Conservation (phyloP, 2,888 invertebrate genomes). For the Hanleya hanleyi region DNA sequence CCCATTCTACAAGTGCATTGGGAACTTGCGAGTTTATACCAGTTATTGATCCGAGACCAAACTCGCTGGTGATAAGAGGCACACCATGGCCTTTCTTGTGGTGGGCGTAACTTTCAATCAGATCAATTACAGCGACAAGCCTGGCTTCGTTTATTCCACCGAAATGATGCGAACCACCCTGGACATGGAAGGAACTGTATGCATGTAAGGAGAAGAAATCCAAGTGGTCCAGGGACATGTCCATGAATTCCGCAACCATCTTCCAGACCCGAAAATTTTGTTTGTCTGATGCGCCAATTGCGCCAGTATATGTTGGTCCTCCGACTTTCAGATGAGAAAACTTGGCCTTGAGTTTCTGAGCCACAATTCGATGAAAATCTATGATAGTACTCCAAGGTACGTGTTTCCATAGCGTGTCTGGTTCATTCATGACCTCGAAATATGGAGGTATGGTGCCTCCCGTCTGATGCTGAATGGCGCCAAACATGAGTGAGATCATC, state of each 20-base stretch:
- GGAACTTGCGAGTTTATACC: not conserved
- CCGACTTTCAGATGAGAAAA: constrained; percentile 13
- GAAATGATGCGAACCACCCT: not conserved
- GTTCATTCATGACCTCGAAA: constrained; percentile 22
- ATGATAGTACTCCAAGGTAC: constrained; percentile 1
- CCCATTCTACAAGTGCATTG: constrained; percentile 2
- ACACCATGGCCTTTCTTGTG: constrained; percentile 8
- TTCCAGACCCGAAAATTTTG: not conserved
- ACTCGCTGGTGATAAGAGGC: constrained; percentile 15
- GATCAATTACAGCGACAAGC: constrained; percentile 11
- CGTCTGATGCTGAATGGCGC: not conserved
- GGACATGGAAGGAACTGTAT: constrained; percentile 2
- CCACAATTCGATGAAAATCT: constrained; percentile 4
- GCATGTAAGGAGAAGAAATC: constrained; percentile 16
- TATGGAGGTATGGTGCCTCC: constrained; percentile 1
- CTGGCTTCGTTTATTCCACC: constrained; percentile 14
- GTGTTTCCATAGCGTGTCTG: constrained; percentile 11
- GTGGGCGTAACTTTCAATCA: constrained; percentile 11
- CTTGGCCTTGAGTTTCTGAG: constrained; percentile 10
- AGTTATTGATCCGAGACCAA: not conserved
- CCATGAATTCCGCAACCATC: not conserved
- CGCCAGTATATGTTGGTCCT: constrained; percentile 7
- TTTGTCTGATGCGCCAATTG: not conserved
- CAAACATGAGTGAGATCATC: not conserved
- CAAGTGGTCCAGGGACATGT: constrained; percentile 11